A percentile compares a stretch with the other conserved stretches of the same genome.
phyloP scores from a whole-genome alignment of 2,888 invertebrate species.

The Coelogynopora nodosa region DNA sequence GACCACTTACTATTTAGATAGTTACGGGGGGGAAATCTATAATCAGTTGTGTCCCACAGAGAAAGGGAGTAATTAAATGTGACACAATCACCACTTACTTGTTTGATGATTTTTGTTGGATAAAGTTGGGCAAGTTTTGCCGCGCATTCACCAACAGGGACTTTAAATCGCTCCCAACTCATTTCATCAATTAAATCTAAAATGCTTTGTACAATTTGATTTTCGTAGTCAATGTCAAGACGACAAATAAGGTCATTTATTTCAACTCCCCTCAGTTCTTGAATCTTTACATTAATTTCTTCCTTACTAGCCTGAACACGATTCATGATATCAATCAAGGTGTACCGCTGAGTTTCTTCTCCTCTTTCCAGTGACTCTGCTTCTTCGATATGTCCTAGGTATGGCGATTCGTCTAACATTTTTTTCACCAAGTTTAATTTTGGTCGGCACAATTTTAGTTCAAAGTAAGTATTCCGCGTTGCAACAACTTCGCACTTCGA shows the following conservation, averaged over 20 bases:
- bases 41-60: no score
- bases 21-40: no score
- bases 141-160: not conserved
- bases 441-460: not conserved
- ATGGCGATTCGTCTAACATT: constrained; percentile 1
- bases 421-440: not conserved
- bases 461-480: not conserved
- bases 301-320: constrained; percentile 9
- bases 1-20: no score
- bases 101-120: not conserved
- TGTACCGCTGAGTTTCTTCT: not conserved
- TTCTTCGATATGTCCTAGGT: constrained; percentile 20
- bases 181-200: constrained; percentile 24
- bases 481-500: not conserved
- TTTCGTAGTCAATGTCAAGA: constrained; percentile 15
- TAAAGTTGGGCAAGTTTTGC: not conserved
- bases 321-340: not conserved
- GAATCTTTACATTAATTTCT: not conserved
- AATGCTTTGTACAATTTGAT: constrained; percentile 18
- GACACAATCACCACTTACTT: not conserved
- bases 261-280: constrained; percentile 1
- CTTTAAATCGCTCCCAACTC: not conserved
- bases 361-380: not conserved
- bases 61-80: no score
- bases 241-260: not conserved